A percentile compares a stretch with the other conserved stretches of the same genome.
Evolutionary conservation across 2,888 invertebrate genomes (phyloP).

Genomic region (Plusia festucae): DNA sequence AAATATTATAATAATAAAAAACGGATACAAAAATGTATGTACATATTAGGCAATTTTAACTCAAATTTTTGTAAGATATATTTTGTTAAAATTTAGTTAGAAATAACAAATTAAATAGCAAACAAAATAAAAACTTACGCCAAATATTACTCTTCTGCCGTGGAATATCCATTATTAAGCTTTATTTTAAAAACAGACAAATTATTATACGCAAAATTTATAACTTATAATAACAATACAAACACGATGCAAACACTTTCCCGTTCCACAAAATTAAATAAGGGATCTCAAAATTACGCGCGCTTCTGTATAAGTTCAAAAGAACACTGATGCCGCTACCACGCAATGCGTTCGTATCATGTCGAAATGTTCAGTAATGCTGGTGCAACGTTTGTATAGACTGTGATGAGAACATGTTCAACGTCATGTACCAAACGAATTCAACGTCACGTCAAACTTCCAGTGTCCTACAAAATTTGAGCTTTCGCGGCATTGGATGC

Average conservation of each 20-base stretch:
- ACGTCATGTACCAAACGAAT: constrained; percentile 61
- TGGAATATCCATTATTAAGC: constrained; percentile 84
- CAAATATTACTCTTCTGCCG: constrained; percentile 89
- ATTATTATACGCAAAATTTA: neutral
- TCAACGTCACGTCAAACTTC: constrained; percentile 33
- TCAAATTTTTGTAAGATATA: no score
- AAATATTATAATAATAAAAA: no score
- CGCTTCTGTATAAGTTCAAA: constrained; percentile 19
- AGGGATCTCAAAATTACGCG: constrained; percentile 28
- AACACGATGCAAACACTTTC: constrained; percentile 7
- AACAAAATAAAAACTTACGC: constrained; percentile 81
- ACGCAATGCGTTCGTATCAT: constrained; percentile 40
- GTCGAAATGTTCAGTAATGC: constrained; percentile 48
- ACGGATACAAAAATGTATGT: no score
- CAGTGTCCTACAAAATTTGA: constrained; percentile 61
- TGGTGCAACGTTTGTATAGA: constrained; percentile 49
- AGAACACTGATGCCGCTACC: constrained; percentile 27
- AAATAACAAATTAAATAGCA: neutral
- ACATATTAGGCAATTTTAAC: no score
- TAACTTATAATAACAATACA: neutral
- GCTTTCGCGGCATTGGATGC: constrained; percentile 74
- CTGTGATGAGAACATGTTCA: constrained; percentile 60
- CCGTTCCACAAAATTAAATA: constrained; percentile 21
- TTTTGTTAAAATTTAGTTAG: no score
- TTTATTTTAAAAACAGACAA: neutral